Percentiles rank a stretch among this genome's conserved stretches.
Evolutionary conservation across 2,797 vertebrate species (phyloP).

Genomic region (Phyllotis vaccarum): DNA sequence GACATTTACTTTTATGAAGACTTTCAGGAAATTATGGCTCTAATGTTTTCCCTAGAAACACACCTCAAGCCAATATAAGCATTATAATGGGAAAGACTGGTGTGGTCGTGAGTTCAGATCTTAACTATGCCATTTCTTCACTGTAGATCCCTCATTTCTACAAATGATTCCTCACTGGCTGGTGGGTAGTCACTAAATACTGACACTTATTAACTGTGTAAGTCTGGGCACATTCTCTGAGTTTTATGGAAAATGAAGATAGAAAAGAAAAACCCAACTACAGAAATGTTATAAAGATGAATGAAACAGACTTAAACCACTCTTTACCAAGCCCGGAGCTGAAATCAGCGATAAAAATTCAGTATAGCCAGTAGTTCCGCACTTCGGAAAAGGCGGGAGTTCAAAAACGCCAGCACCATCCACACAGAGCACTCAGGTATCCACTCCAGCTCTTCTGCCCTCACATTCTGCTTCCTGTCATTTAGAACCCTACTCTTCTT

Average conservation of each 20-base stretch:
- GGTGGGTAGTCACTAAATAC: neutral
- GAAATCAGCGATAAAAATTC: neutral
- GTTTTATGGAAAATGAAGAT: conserved; percentile 35
- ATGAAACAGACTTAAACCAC: neutral
- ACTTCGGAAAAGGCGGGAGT: neutral
- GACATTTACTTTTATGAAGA: neutral
- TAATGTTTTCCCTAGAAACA: conserved; percentile 1
- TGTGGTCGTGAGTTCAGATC: neutral
- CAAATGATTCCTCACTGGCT: neutral
- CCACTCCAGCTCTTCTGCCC: neutral
- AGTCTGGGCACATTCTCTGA: neutral
- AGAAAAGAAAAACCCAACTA: neutral
- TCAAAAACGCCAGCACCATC: neutral
- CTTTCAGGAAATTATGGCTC: conserved; percentile 32
- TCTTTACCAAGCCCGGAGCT: neutral
- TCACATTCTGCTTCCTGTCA: neutral
- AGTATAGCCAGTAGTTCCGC: neutral
- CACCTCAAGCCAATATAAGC: neutral
- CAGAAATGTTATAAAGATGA: neutral
- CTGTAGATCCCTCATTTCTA: neutral
- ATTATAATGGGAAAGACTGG: neutral
- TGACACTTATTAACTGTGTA: neutral
- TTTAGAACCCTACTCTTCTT: neutral
- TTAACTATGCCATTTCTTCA: neutral
- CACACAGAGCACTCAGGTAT: neutral